Evolutionary conservation across 2,888 invertebrate species (phyloP), one percentile per base, ranked within the genome.

Genomic region (Drosophila picticornis): DNA sequence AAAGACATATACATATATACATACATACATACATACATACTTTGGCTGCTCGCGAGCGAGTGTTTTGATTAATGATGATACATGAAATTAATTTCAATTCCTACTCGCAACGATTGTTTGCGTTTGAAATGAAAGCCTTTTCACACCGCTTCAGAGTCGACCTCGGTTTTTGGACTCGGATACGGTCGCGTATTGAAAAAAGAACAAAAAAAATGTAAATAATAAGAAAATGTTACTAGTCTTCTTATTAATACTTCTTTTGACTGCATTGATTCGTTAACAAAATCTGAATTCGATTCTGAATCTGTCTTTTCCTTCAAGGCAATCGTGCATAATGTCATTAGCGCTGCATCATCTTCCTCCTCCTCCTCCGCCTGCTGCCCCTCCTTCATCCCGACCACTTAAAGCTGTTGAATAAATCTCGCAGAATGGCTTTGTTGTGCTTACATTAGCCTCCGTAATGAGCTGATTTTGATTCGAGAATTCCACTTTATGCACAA

Each of bases 71-170:
- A 91, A 92, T 92, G 92, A 91, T 91, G 91, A 90, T 91, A 92
- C 92, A 91, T 90, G 92, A 91, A 92, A 90, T 91, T 92, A 92
- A 92, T 92, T 92, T 92, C 92, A 91, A 91, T 92, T 92, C 91
- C 91, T 88, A 89, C 90, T 87, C 83, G 72, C 74, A 66, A 68
- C 88, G 84, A 86, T 86, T 86, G 90, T 86, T 87, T 84, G 89
- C 86, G 73, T 89, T 84, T 89, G 89, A 85, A 90, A 82, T 89
- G 88, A 87, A 89, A 84, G 89, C 80, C 89, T 81, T 89, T 89
- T 87, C 88, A 84, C 88, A 81, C 88, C 81, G 85, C 79, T 64
- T 68, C 75, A 68, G 66, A 52, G 60, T 70, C 72, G 73, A 59
- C 59, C 63, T 73, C 68, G 58, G 58, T 46, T 63, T 63, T 73